These are phyloP conservation scores for Euclidia mi DNA, from an alignment of 2,888 invertebrate species.

Conservation along the genomic window DNA sequence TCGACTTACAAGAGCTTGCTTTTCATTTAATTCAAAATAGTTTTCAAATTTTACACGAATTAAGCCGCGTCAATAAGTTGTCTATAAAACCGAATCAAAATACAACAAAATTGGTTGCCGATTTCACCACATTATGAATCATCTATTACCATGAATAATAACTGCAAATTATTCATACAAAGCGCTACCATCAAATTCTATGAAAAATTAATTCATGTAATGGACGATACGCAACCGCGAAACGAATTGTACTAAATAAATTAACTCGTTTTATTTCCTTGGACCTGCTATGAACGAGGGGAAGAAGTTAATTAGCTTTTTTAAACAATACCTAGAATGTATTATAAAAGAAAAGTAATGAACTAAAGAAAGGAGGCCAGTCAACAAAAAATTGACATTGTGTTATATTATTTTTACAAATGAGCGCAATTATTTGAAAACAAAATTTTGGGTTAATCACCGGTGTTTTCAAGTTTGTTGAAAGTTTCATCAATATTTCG, in stretches of 20 bases:
- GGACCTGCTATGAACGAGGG: slow-evolving; percentile 35
- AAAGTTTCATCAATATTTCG: not conserved
- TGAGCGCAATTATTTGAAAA: not conserved
- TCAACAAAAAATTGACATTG: not conserved
- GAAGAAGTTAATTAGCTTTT: slow-evolving; percentile 44
- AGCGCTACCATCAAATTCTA: slow-evolving; percentile 7
- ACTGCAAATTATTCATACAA: too few species aligned
- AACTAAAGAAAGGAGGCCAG: slow-evolving; percentile 12
- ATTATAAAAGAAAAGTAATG: slow-evolving; percentile 25
- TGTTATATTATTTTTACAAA: not conserved
- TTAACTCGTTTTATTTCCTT: slow-evolving; percentile 26
- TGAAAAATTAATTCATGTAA: slow-evolving; percentile 14
- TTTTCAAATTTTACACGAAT: too few species aligned
- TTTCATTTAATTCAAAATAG: too few species aligned
- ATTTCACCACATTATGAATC: too few species aligned
- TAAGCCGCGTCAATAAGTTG: too few species aligned
- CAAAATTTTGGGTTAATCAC: slow-evolving; percentile 2
- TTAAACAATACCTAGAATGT: slow-evolving; percentile 40
- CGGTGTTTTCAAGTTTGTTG: too few species aligned
- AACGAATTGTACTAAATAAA: slow-evolving; percentile 15
- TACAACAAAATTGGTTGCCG: too few species aligned
- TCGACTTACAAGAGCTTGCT: too few species aligned
- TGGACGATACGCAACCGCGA: slow-evolving; percentile 1
- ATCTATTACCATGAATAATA: too few species aligned
- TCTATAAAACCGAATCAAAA: too few species aligned